A percentile compares a stretch with the other conserved stretches of the same genome.
These are phyloP conservation scores for Bombus vancouverensis DNA, from an alignment of 1,140 invertebrate species.

Conservation along the genomic window DNA sequence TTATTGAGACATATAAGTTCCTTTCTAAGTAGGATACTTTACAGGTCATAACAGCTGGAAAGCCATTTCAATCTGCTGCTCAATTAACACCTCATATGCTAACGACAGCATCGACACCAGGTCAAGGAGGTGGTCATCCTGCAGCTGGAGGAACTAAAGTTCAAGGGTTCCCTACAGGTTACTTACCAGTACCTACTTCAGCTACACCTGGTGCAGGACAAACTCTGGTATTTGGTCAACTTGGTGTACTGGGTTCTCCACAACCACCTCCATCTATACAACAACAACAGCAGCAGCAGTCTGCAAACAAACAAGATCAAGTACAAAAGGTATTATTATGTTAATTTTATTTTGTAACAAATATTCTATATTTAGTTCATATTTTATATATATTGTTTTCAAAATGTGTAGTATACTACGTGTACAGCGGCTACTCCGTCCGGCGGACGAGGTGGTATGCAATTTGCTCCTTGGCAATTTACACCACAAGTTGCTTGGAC, in stretches of 20 bases:
- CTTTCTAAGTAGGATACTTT: constrained; percentile 47
- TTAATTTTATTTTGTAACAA: neutral
- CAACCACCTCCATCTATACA: constrained; percentile 82
- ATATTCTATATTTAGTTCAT: constrained; percentile 45
- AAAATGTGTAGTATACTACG: constrained; percentile 81
- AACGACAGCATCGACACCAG: constrained; percentile 84
- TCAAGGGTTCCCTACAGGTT: constrained; percentile 82
- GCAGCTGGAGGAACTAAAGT: constrained; percentile 85
- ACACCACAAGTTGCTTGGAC: constrained; percentile 88
- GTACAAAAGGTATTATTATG: constrained; percentile 77
- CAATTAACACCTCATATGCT: constrained; percentile 91
- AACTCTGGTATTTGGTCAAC: constrained; percentile 91
- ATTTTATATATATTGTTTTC: neutral
- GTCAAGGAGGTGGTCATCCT: constrained; percentile 87
- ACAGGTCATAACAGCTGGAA: constrained; percentile 90
- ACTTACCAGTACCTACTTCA: constrained; percentile 89
- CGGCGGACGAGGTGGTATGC: constrained; percentile 83
- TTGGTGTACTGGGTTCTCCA: constrained; percentile 89
- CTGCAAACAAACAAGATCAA: constrained; percentile 77
- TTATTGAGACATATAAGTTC: constrained; percentile 16
- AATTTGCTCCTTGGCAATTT: constrained; percentile 85
- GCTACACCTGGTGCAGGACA: constrained; percentile 89
- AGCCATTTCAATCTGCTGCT: constrained; percentile 89
- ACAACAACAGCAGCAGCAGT: constrained; percentile 79
- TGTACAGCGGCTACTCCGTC: constrained; percentile 86